Percentiles rank a stretch among this genome's conserved stretches.
Evolutionary conservation across 1,140 invertebrate genomes (phyloP).

Genomic region (Pygmarrhopalites habei): DNA sequence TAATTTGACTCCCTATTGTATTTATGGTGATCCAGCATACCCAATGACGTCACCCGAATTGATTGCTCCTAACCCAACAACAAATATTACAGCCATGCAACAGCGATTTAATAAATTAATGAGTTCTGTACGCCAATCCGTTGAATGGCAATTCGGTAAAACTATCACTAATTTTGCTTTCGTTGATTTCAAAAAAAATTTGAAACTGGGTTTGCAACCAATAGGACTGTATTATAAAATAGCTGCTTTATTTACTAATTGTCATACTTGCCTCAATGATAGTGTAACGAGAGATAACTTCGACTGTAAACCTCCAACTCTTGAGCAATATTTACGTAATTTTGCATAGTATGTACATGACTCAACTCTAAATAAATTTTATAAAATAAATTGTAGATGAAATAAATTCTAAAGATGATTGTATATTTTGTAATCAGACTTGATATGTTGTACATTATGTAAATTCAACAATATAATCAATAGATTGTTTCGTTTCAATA

Average conservation of each 20-base stretch:
- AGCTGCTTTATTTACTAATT: too few species aligned
- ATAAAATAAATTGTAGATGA: too few species aligned
- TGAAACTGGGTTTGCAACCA: too few species aligned
- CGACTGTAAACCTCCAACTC: too few species aligned
- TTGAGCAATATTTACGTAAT: too few species aligned
- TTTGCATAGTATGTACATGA: too few species aligned
- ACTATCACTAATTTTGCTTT: constrained; percentile 4
- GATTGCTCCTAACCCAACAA: constrained; percentile 10
- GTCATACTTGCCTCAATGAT: background rate
- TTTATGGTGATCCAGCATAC: constrained; percentile 20
- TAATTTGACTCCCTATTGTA: background rate
- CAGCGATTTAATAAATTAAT: background rate
- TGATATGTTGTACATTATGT: too few species aligned
- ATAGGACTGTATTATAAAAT: constrained; percentile 13
- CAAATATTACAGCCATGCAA: background rate
- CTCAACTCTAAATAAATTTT: too few species aligned
- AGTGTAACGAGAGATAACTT: constrained; percentile 7
- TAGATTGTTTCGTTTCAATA: too few species aligned
- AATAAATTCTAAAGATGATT: too few species aligned
- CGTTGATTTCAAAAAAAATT: constrained; percentile 18
- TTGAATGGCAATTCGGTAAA: constrained; percentile 17
- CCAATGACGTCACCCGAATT: constrained; percentile 6
- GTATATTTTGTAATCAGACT: too few species aligned
- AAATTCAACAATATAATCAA: too few species aligned
- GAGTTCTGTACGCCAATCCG: constrained; percentile 10